A percentile compares a stretch with the other conserved stretches of the same genome.
Evolutionary conservation across 1,140 invertebrate genomes (phyloP).

Genomic region (Drosophila mojavensis): DNA sequence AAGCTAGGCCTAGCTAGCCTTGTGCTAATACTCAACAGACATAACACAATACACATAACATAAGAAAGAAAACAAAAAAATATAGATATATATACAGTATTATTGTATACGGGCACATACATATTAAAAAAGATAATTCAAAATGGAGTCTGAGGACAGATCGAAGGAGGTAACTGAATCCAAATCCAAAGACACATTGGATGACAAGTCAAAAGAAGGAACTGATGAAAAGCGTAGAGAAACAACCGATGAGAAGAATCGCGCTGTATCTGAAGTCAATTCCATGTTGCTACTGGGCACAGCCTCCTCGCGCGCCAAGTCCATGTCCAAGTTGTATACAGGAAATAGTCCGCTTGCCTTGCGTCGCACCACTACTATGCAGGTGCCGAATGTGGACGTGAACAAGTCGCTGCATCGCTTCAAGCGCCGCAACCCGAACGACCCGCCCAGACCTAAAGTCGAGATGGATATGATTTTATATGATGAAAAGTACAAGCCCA

Average conservation of each 20-base stretch:
- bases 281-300: background rate
- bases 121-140: background rate
- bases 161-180: no score
- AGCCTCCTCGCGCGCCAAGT: background rate
- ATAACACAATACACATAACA: no score
- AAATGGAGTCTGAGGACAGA: background rate
- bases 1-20: no score
- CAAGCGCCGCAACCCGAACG: background rate
- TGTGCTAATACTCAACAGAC: no score
- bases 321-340: background rate
- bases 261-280: no score
- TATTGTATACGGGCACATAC: background rate
- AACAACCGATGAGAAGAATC: no score
- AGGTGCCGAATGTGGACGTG: constrained; percentile 15
- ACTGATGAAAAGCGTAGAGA: no score
- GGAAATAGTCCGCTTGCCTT: background rate
- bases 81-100: no score
- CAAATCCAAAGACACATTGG: no score
- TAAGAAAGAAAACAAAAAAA: no score
- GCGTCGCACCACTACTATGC: background rate
- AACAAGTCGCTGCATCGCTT: background rate
- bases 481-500: background rate
- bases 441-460: background rate
- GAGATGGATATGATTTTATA: background rate
- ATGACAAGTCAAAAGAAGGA: no score